These are phyloP conservation scores for Pachypanchax playfairii DNA, from an alignment of 2,113 vertebrate genomes.

Conservation along the genomic window DNA sequence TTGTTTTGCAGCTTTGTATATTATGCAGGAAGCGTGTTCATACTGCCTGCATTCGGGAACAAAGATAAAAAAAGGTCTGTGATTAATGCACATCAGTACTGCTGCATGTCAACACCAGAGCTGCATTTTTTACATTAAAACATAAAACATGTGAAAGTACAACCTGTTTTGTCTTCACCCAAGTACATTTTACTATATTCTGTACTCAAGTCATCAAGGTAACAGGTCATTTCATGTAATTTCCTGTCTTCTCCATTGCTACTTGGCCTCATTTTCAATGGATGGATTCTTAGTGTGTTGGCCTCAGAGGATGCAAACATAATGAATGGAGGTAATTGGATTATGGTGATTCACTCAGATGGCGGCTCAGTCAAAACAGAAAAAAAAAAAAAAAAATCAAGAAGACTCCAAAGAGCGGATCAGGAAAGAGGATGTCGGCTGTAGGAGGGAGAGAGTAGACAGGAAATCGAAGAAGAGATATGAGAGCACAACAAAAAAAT, in stretches of 20 bases:
- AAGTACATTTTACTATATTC: neutral
- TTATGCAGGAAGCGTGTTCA: slow-evolving; percentile 1
- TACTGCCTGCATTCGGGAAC: neutral
- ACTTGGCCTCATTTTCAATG: slow-evolving; percentile 4
- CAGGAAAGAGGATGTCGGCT: neutral
- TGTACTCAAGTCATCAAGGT: neutral
- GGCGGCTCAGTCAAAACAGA: neutral
- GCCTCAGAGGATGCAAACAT: slow-evolving; percentile 20
- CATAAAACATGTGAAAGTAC: neutral
- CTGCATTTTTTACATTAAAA: neutral
- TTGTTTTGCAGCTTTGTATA: slow-evolving; percentile 11
- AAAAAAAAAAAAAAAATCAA: slow-evolving; percentile 29
- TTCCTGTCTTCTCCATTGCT: slow-evolving; percentile 3
- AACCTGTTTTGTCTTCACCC: slow-evolving; percentile 10
- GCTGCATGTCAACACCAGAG: neutral
- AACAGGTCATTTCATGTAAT: slow-evolving; percentile 12
- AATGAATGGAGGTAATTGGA: slow-evolving; percentile 42
- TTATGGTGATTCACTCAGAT: slow-evolving; percentile 34
- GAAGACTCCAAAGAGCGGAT: slow-evolving; percentile 20
- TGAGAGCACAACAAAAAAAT: neutral
- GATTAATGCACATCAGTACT: slow-evolving; percentile 28
- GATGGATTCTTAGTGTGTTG: neutral
- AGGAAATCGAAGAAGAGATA: neutral
- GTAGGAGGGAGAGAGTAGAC: neutral
- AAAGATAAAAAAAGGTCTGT: slow-evolving; percentile 13